phyloP scores from a whole-genome alignment of 2,797 vertebrate species.

The Sparus aurata region DNA sequence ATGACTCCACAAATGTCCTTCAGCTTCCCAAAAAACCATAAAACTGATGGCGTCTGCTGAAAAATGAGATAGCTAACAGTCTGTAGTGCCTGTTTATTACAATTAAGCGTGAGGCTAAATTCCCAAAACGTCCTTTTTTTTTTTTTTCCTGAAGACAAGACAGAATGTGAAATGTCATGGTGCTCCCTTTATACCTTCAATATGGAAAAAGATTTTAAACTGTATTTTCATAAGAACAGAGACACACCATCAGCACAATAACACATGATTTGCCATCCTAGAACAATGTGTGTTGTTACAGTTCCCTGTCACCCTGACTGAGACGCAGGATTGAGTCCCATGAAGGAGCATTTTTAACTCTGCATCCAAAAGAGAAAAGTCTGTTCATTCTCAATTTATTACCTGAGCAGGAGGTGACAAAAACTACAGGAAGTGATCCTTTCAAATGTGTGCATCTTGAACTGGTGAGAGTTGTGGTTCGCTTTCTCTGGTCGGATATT shows the following conservation, averaged over 20 bases:
- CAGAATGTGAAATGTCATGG: constrained; percentile 31
- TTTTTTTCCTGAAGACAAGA: constrained; percentile 11
- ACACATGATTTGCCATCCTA: background rate
- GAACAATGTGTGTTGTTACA: background rate
- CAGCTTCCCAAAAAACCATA: constrained; percentile 36
- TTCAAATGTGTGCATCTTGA: constrained; percentile 94
- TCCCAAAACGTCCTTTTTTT: background rate
- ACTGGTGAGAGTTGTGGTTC: constrained; percentile 91
- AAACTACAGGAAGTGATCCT: constrained; percentile 91
- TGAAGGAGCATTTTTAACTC: background rate
- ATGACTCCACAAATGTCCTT: constrained; percentile 48
- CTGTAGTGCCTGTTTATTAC: constrained; percentile 10
- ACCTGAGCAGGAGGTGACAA: constrained; percentile 94
- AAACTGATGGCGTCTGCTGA: constrained; percentile 27
- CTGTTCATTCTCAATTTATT: constrained; percentile 46
- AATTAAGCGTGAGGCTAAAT: constrained; percentile 8
- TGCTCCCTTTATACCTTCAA: constrained; percentile 23
- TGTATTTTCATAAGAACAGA: constrained; percentile 25
- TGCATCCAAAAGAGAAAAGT: background rate
- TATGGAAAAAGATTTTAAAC: constrained; percentile 25
- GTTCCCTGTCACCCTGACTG: background rate
- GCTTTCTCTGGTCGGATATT: constrained; percentile 93
- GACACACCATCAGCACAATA: background rate
- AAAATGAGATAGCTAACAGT: constrained; percentile 2
- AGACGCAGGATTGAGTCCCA: background rate